phyloP scores from a whole-genome alignment of 2,797 vertebrate genomes.

The Lithobates pipiens region DNA sequence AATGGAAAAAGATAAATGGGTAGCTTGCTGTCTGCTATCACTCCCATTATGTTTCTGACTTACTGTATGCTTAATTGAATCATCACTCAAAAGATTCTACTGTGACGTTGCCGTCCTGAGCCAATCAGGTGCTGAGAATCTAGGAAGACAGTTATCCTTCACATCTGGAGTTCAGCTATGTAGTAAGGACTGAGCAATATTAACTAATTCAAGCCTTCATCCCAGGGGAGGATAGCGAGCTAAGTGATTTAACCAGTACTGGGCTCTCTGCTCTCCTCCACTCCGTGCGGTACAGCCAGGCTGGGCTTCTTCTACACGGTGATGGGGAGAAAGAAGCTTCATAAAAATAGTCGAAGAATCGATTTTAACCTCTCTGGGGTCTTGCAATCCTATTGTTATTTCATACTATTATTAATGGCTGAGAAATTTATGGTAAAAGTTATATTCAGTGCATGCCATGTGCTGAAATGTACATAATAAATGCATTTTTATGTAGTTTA shows the following conservation, averaged over 20 bases:
- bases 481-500: background rate
- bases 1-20: background rate
- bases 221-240: slow-evolving; percentile 79
- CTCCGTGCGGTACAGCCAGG: too few relatives aligned
- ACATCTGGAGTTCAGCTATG: slow-evolving; percentile 88
- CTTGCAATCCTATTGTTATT: background rate
- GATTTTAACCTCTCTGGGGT: background rate
- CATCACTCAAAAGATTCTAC: slow-evolving; percentile 94
- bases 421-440: too few relatives aligned
- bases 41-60: slow-evolving; percentile 44
- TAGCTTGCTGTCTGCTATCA: background rate
- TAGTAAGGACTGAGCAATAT: slow-evolving; percentile 85
- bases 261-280: slow-evolving; percentile 9
- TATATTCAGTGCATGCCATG: too few relatives aligned
- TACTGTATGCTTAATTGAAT: slow-evolving; percentile 98
- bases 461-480: background rate
- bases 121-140: slow-evolving; percentile 84
- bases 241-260: slow-evolving; percentile 77
- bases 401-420: background rate
- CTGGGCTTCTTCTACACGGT: too few relatives aligned
- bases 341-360: slow-evolving; percentile 17
- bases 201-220: slow-evolving; percentile 83
- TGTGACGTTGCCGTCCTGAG: slow-evolving; percentile 85
- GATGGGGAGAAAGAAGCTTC: background rate
- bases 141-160: slow-evolving; percentile 84